A percentile compares a stretch with the other conserved stretches of the same genome.
Evolutionary conservation across 2,888 invertebrate genomes (phyloP).

Genomic region (Phalera bucephala): DNA sequence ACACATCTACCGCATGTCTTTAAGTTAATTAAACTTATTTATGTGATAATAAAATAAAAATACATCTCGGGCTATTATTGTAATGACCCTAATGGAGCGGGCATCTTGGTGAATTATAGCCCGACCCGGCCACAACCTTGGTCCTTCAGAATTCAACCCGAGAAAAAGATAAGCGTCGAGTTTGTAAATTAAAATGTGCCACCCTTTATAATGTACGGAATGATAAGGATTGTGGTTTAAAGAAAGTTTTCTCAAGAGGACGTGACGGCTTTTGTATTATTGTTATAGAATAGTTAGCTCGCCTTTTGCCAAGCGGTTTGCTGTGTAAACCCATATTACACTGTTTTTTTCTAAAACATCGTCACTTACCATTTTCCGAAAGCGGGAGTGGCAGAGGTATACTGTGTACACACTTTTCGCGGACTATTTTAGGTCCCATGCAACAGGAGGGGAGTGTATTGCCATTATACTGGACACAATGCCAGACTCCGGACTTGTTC

Average conservation of each 20-base stretch:
- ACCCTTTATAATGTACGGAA: not conserved
- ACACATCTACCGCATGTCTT: constrained; percentile 3
- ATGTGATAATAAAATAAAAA: constrained; percentile 10
- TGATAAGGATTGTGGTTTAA: not conserved
- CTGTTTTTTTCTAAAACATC: too few relatives aligned
- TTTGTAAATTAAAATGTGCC: not conserved
- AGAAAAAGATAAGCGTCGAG: constrained; percentile 1
- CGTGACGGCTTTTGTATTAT: too few relatives aligned
- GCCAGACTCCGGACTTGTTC: too few relatives aligned
- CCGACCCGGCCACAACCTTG: constrained; percentile 1
- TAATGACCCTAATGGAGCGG: constrained; percentile 14
- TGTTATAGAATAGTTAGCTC: too few relatives aligned
- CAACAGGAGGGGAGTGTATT: not conserved
- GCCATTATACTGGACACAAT: too few relatives aligned
- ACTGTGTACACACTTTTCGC: too few relatives aligned
- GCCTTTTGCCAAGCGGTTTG: too few relatives aligned
- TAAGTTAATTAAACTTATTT: constrained; percentile 2
- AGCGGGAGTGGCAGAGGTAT: too few relatives aligned
- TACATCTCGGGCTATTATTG: constrained; percentile 14
- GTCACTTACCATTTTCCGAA: too few relatives aligned
- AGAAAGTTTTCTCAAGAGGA: too few relatives aligned
- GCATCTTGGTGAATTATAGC: constrained; percentile 12
- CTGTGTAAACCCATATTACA: too few relatives aligned
- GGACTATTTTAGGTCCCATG: too few relatives aligned
- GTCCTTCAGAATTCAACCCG: not conserved